Evolutionary conservation across 2,113 vertebrate species (phyloP).

Genomic region (Sorex araneus): DNA sequence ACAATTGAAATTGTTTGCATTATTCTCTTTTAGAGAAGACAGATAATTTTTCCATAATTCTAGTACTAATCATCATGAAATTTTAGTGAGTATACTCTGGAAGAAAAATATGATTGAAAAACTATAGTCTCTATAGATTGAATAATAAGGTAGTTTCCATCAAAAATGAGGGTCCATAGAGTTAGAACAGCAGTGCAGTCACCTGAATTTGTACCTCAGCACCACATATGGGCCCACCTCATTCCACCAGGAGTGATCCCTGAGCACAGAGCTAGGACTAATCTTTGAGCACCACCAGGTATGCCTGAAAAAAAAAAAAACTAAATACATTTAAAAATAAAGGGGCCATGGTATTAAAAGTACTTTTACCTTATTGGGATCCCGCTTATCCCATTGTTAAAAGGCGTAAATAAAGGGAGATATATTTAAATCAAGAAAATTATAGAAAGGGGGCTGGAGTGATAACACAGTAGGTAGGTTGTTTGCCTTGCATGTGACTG

Average conservation of each 20-base stretch:
- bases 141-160: not conserved
- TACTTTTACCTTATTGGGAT: not conserved
- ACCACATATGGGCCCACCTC: too few species aligned
- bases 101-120: not conserved
- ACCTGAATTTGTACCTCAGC: too few species aligned
- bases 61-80: not conserved
- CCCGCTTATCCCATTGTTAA: not conserved
- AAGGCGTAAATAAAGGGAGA: constrained; percentile 17
- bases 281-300: too few species aligned
- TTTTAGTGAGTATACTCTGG: not conserved
- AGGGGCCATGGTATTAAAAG: not conserved
- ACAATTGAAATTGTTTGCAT: not conserved
- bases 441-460: not conserved
- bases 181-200: not conserved
- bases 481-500: too few species aligned
- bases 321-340: not conserved
- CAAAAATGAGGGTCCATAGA: not conserved
- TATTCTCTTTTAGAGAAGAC: not conserved
- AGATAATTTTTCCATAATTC: not conserved
- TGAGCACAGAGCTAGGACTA: too few species aligned
- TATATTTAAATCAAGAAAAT: not conserved
- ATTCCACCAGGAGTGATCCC: too few species aligned
- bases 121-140: not conserved
- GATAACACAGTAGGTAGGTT: too few species aligned
- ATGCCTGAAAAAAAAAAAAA: too few species aligned